Evolutionary conservation across 2,797 vertebrate genomes (phyloP), one percentile per base, ranked within the genome.

Genomic region (Neosilurus mollespiculum): DNA sequence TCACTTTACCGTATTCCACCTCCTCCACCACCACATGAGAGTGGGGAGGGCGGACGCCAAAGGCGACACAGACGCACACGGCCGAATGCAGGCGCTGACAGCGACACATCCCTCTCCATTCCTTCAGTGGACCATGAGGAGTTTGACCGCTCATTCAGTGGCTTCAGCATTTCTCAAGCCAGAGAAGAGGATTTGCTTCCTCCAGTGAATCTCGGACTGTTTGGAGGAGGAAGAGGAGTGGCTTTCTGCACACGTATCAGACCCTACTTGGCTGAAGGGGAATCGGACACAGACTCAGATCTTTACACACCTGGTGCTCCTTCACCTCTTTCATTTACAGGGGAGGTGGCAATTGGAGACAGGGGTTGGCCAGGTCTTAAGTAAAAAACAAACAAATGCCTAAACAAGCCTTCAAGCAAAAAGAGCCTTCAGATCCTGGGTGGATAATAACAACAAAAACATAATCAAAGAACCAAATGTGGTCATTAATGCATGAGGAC

Each of bases 221-320:
- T 95, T 90, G 81, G 94, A 86, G 69, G 94, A 66, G 88, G 86
- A 81, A 84, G 84, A 73, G 82, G 81, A 0, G 92, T 92, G 12
- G 94, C 94, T 0, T 91, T 94, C 14, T 93, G 94, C 51, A 92
- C 92, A 90, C 96, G 94, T 90, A 95, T 97, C 92, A 94, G 96
- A 91, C 98, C 97, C 79, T 97, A 97, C 92, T 96, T 99, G 58
- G 98, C 98, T 0, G 97, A 99, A 92, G 98, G 96, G 9, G 98
- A 99, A 90, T 99, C 98, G 0, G 98, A 99, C 93, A 99, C 98
- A 0, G 98, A 99, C 95, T 99, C 98, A 16, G 98, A 99, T 88
- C 95, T 97, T 84, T 98, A 93, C 75, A 89, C 89, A 12, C 86
- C 87, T 8, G 87, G 95, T 34, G 97, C 95, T 0, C 97, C 97